Evolutionary conservation across 2,888 invertebrate species (phyloP).

Genomic region (Trachelus tabidus): DNA sequence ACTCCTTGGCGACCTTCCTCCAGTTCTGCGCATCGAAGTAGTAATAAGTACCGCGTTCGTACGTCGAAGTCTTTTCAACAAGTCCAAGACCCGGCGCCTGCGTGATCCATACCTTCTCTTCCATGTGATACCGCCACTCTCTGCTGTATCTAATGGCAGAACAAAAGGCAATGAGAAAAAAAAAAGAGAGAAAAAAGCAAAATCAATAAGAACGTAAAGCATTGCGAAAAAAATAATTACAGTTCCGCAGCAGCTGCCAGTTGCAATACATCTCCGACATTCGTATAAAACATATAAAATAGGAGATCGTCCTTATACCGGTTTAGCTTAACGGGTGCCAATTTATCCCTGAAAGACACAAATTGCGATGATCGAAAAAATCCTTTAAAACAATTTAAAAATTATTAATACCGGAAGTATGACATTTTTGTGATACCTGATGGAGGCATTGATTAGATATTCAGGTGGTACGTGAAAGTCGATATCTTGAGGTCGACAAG

Average conservation of each 20-base stretch:
- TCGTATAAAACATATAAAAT: conserved; percentile 99
- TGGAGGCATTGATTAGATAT: conserved; percentile 97
- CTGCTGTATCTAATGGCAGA: conserved; percentile 83
- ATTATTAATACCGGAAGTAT: background rate
- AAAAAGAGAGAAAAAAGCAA: background rate
- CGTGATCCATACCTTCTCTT: conserved; percentile 99
- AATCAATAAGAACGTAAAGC: background rate
- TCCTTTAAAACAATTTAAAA: background rate
- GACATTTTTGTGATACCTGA: conserved; percentile 70
- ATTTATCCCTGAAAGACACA: conserved; percentile 79
- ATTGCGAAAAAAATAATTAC: conserved; percentile 72
- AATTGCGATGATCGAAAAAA: conserved; percentile 21
- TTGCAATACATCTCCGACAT: conserved; percentile 97
- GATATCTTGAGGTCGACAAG: conserved; percentile 98
- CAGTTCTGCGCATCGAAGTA: conserved; percentile 99
- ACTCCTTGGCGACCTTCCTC: conserved; percentile 99
- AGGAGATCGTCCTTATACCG: conserved; percentile 98
- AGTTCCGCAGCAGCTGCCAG: conserved; percentile 96
- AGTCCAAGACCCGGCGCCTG: conserved; percentile 95
- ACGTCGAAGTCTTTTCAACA: conserved; percentile 94
- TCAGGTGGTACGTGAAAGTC: conserved; percentile 98
- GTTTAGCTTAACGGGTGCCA: conserved; percentile 94
- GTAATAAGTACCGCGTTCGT: conserved; percentile 99
- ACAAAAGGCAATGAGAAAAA: conserved; percentile 26
- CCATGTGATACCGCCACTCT: conserved; percentile 99